phyloP scores from a whole-genome alignment of 1,140 invertebrate species.

The Apis florea region DNA sequence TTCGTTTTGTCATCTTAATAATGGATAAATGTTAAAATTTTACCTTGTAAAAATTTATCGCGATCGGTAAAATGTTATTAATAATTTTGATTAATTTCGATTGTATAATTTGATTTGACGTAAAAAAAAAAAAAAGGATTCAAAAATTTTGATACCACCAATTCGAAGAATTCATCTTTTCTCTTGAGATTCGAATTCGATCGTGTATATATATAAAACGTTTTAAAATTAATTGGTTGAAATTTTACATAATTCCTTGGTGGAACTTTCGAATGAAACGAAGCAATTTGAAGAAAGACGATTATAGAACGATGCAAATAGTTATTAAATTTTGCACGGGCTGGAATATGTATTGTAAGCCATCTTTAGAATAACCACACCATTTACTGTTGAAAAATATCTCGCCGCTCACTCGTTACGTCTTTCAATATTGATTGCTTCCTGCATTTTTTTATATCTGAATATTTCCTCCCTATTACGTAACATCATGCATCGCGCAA shows the following conservation, averaged over 20 bases:
- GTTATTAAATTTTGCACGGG: background rate
- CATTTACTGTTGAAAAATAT: background rate
- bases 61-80: too few relatives aligned
- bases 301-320: background rate
- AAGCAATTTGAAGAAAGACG: background rate
- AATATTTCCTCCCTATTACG: background rate
- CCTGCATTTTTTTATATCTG: background rate
- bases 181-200: too few relatives aligned
- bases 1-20: too few relatives aligned
- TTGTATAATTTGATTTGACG: too few relatives aligned
- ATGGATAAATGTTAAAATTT: too few relatives aligned
- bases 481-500: background rate
- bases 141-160: too few relatives aligned
- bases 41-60: too few relatives aligned
- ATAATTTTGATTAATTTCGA: too few relatives aligned
- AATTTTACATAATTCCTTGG: background rate
- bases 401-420: background rate
- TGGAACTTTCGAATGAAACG: background rate
- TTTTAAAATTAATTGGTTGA: too few relatives aligned
- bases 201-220: too few relatives aligned
- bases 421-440: background rate
- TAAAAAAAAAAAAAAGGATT: too few relatives aligned
- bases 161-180: too few relatives aligned
- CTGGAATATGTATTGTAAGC: background rate
- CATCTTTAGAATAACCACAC: background rate